Evolutionary conservation across 2,113 vertebrate genomes (phyloP), one percentile per base, ranked within the genome.

Genomic region (Chionis minor): DNA sequence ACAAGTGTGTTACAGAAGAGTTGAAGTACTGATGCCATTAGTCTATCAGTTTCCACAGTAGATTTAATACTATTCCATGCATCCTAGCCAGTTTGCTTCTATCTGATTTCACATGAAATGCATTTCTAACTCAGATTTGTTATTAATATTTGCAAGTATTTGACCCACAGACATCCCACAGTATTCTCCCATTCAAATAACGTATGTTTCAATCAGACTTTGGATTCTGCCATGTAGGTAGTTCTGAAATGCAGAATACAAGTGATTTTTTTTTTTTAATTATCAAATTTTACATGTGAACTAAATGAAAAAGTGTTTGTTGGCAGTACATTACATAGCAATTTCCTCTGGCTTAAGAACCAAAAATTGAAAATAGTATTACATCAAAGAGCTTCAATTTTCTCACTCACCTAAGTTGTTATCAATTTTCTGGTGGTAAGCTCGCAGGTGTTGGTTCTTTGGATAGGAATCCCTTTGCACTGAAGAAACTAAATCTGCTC

Each of bases 371-470:
- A 73, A 67, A 9, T 1, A 56, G 9, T 10, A 40, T 47, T 19
- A 75, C 47, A n/a, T 61, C 44, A 44, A 59, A 75, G 26, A 91
- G 40, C 22, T 66, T 85, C 56, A 58, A 30, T 62, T 81, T 91
- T 47, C 12, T 65, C 33, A 86, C 97, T 98, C 97, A 99, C 99
- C 99, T 65, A 99, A 98, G 93, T 99, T 99, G 40, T 81, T 98
- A 97, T 99, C 99, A 13, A 99, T 98, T 92, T 99, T 98, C 88
- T 99, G 97, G 92, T 99, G 99, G 93, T 98, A 99, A 73, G 98
- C 95, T 73, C 65, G 97, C 32, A 99, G 98, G 27, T 98, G 97
- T 28, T 93, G 97, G 87, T 99, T 99, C 97, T 98, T 98, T 1
- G 98, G 91, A 75, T 98, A 98, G 74, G 59, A 47, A 79, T 98